Evolutionary conservation across 2,797 vertebrate genomes (phyloP).

Genomic region (Microctenopoma lineatum): DNA sequence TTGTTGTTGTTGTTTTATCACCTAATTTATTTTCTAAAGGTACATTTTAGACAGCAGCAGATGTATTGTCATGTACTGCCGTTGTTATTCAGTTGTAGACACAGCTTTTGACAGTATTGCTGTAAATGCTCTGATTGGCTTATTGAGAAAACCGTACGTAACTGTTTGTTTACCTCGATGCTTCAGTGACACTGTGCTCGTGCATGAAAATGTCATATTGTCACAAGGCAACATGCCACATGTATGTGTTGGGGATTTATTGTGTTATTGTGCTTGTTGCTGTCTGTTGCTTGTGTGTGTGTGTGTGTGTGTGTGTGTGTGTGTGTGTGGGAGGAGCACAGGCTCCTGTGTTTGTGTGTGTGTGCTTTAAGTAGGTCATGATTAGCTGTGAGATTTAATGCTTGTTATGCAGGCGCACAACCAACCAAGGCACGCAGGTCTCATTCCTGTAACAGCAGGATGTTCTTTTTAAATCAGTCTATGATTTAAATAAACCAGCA

Average conservation of each 20-base stretch:
- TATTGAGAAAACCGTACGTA: not conserved
- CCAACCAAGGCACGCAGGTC: not conserved
- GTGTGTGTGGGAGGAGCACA: not conserved
- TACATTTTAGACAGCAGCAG: not conserved
- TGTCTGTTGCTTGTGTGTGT: conserved; percentile 28
- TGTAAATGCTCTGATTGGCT: not conserved
- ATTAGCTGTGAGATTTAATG: conserved; percentile 61
- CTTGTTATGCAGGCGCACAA: conserved; percentile 36
- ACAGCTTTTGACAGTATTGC: no score
- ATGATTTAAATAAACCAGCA: not conserved
- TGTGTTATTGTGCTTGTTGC: not conserved
- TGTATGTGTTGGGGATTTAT: not conserved
- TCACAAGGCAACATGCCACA: not conserved
- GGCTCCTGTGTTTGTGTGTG: no score
- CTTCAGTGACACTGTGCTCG: not conserved
- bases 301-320: conserved; percentile 23
- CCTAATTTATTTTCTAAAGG: not conserved
- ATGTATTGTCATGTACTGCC: not conserved
- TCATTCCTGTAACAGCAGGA: not conserved
- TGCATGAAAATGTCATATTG: not conserved
- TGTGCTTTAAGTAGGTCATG: conserved; percentile 74
- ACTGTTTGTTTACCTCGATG: not conserved
- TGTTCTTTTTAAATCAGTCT: not conserved
- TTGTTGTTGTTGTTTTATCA: not conserved
- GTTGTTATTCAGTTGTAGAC: not conserved